These are phyloP conservation scores for Apogon talboti DNA, from an alignment of 2,797 vertebrate species.

Conservation along the genomic window DNA sequence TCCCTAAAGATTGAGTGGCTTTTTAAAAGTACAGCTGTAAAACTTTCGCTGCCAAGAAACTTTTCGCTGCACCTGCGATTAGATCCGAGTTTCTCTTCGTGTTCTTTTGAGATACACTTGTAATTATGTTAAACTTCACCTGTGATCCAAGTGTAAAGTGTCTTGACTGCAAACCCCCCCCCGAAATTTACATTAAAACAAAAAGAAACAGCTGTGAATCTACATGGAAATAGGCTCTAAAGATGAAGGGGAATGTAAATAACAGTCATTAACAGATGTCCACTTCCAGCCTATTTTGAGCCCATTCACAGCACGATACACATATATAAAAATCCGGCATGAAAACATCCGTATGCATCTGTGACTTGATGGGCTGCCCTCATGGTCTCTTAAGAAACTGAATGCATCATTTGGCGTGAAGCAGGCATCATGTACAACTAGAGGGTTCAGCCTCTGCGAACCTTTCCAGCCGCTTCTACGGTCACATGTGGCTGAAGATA, in stretches of 20 bases:
- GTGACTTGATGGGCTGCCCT: neutral
- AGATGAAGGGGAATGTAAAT: slow-evolving; percentile 10
- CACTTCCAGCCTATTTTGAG: neutral
- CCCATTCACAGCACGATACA: neutral
- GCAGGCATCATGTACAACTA: neutral
- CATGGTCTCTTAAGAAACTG: neutral
- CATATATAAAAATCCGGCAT: neutral
- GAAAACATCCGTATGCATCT: neutral
- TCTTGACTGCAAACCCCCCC: slow-evolving; percentile 10
- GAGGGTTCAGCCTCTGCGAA: slow-evolving; percentile 3
- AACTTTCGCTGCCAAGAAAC: no score
- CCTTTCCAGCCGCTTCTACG: slow-evolving; percentile 23
- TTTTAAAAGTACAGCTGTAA: no score
- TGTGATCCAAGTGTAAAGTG: slow-evolving; percentile 22
- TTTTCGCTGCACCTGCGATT: slow-evolving; percentile 1
- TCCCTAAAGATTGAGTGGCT: no score
- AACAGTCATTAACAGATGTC: slow-evolving; percentile 25
- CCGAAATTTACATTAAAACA: slow-evolving; percentile 11
- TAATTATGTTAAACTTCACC: slow-evolving; percentile 52
- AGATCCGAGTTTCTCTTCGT: neutral
- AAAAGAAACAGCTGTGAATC: slow-evolving; percentile 32
- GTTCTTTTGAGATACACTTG: slow-evolving; percentile 20
- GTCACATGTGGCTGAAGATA: slow-evolving; percentile 38
- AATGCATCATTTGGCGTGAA: slow-evolving; percentile 26
- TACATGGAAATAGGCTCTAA: slow-evolving; percentile 4